Base-by-base conservation (phyloP, 1,140 invertebrate species). In the Muscidifurax raptorellus region DNA sequence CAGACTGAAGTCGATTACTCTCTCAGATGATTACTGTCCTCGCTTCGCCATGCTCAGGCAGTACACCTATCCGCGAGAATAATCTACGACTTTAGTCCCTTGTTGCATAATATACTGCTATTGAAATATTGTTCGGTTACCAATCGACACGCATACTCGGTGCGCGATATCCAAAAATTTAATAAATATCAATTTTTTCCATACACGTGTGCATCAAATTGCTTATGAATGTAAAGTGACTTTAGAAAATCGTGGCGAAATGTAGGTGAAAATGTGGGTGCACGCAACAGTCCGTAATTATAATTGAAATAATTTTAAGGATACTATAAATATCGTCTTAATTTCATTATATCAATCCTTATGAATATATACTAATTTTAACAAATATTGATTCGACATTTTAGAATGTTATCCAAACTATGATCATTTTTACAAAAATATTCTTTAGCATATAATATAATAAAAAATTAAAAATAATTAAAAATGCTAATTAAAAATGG, bases 61-160 rank as follows among this genome's bases (percentile, higher is more conserved):
- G n/a, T n/a, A n/a, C n/a, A n/a, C n/a, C n/a, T n/a, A n/a, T n/a
- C n/a, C n/a, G n/a, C n/a, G n/a, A n/a, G n/a, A n/a, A n/a, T n/a
- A n/a, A n/a, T n/a, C n/a, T n/a, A n/a, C n/a, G n/a, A n/a, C n/a
- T n/a, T n/a, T n/a, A n/a, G n/a, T n/a, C n/a, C n/a, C n/a, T n/a
- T n/a, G n/a, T n/a, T n/a, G n/a, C n/a, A n/a, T n/a, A n/a, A n/a
- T n/a, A n/a, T n/a, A n/a, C n/a, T n/a, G n/a, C n/a, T n/a, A n/a
- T 74, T 72, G 10, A 27, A 30, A 52, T 84, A 12, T 72, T 71
- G 22, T 32, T 52, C 72, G 2, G 12, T 82, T 22, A 52, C 47
- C 22, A 86, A 89, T 86, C 86, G 86, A 86, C 86, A 88, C 88
- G 88, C 84, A 90, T 89, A 90, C 87, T 90, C 86, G 88, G 86